These are phyloP conservation scores for Poliocrania exsul DNA, from an alignment of 2,797 vertebrate genomes.

Conservation along the genomic window DNA sequence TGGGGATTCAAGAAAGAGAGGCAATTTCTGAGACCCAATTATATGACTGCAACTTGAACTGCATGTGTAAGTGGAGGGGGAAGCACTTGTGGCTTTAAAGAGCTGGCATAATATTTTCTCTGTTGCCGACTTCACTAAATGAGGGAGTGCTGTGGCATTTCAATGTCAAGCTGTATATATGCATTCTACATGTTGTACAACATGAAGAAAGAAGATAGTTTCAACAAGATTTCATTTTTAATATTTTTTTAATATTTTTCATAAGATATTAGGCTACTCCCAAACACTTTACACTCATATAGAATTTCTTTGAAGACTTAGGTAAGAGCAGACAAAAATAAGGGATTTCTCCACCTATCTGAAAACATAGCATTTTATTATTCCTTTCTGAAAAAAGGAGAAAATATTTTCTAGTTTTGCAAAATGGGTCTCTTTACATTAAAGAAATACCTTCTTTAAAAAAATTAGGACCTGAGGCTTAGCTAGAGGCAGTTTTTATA, in stretches of 20 bases:
- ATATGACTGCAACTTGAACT: conserved; percentile 30
- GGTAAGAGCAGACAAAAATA: not conserved
- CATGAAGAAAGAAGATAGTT: not conserved
- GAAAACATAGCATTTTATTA: not conserved
- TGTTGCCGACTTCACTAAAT: not conserved
- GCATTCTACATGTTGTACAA: not conserved
- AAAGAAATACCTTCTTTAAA: not conserved
- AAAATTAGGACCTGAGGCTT: not conserved
- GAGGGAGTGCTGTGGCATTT: not conserved
- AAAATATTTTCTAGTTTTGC: not conserved
- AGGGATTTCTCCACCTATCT: not conserved
- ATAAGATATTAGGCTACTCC: not conserved
- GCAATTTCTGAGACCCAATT: conserved; percentile 49
- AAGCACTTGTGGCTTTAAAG: conserved; percentile 11
- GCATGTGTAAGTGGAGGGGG: conserved; percentile 1
- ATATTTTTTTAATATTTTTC: not conserved
- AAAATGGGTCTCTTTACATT: not conserved
- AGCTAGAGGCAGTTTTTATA: not conserved
- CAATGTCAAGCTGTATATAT: not conserved
- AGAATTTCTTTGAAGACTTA: not conserved
- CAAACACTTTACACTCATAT: not conserved
- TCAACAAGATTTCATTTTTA: not conserved
- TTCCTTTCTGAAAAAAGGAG: not conserved
- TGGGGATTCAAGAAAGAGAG: not conserved
- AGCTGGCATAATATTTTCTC: conserved; percentile 7